Percentiles rank a stretch among this genome's conserved stretches.
These are phyloP conservation scores for Spea multiplicata DNA, from an alignment of 2,113 vertebrate genomes.

Conservation along the genomic window DNA sequence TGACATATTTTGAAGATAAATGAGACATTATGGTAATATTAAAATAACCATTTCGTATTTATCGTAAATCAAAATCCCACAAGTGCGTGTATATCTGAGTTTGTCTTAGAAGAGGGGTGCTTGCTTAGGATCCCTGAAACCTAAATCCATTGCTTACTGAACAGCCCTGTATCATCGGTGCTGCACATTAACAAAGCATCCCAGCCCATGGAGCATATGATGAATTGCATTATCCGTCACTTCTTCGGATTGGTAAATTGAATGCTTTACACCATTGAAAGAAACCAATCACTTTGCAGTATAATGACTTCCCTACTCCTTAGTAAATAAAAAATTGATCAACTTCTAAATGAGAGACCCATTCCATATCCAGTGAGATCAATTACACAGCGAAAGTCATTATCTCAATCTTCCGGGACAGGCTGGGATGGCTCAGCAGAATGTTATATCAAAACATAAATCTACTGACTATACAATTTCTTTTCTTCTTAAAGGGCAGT, in stretches of 20 bases:
- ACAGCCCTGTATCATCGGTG: no score
- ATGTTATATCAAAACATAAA: conserved; percentile 12
- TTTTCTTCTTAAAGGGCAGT: not conserved
- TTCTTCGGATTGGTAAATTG: conserved; percentile 5
- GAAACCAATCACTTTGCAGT: conserved; percentile 19
- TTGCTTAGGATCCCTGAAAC: no score
- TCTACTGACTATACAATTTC: conserved; percentile 6
- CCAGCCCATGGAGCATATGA: not conserved
- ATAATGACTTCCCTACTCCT: conserved; percentile 19
- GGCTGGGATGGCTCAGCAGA: conserved; percentile 21
- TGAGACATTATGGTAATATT: no score
- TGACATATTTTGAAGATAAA: no score
- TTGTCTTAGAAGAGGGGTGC: no score
- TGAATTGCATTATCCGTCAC: conserved; percentile 2
- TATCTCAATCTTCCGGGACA: conserved; percentile 25
- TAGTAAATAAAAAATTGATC: conserved; percentile 43
- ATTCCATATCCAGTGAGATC: conserved; percentile 35
- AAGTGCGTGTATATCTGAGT: no score
- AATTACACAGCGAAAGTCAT: conserved; percentile 41
- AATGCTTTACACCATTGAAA: conserved; percentile 2
- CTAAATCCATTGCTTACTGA: no score
- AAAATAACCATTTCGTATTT: no score
- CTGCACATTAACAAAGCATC: not conserved
- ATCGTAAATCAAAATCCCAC: no score
- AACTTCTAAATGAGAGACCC: conserved; percentile 26